Evolutionary conservation across 2,888 invertebrate genomes (phyloP), one percentile per base, ranked within the genome.

Genomic region (Acrobasis repandana): DNA sequence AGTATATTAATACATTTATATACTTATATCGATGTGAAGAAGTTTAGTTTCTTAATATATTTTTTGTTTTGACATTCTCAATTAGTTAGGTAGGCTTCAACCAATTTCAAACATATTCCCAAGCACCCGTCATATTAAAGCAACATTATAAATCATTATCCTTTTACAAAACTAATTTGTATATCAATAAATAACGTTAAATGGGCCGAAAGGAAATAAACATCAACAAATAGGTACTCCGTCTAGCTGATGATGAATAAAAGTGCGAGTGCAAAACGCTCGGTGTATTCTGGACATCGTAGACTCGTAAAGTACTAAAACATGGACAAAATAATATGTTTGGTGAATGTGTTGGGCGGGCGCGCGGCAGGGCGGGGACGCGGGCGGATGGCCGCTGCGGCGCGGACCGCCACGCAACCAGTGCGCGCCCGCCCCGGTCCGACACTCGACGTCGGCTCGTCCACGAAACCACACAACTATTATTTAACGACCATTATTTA

Each of bases 401-500:
- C 70, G 69, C 74, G 77, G 76, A 75, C 76, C 76, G 72, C 78
- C 83, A 73, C 76, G 72, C 78, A 82, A 73, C 67, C 90, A 91
- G 91, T 91, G 90, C 91, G 86, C 92, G 91, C 88, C 91, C 85
- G 84, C 82, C 88, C 90, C 69, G 90, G 88, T 85, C 89, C 91
- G 89, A 91, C 91, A 92, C 91, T 92, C 92, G 88, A 92, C 92
- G 92, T 92, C 92, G 91, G 92, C 91, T 92, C 91, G 89, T 91
- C 90, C 82, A 85, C 88, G 85, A 88, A 80, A 84, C 83, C 81
- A 90, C 85, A 90, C 89, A 80, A 75, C 75, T 83, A 80, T 83
- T 82, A 82, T 82, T 79, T 82, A 81, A 84, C 90, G 89, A 90
- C 86, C 86, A 86, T 80, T 86, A 85, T 85, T 79, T 81, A 81